Percentiles rank a stretch among this genome's conserved stretches.
Conservation (phyloP, 2,113 vertebrate species). For the Neodontobutis hainanensis region DNA sequence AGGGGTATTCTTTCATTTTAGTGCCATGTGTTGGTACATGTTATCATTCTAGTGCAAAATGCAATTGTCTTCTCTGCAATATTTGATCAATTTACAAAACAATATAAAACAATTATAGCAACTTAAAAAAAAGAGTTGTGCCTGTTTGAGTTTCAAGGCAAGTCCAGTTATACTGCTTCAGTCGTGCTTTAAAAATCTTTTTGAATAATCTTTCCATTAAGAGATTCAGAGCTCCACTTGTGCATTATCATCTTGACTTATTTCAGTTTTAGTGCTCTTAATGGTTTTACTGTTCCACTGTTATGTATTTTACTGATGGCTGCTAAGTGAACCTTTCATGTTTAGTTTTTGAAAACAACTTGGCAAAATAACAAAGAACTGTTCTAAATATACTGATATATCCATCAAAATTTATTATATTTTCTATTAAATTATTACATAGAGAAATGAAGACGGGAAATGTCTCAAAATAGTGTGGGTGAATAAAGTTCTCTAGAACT, state of each 20-base stretch:
- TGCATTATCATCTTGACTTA: neutral
- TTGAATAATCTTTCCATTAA: neutral
- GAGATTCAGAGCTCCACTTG: neutral
- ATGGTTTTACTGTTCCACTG: neutral
- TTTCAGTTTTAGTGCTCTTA: neutral
- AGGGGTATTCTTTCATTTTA: conserved; percentile 32
- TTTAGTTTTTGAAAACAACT: neutral
- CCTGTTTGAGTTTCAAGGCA: conserved; percentile 11
- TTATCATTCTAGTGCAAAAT: conserved; percentile 19
- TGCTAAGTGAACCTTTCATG: neutral
- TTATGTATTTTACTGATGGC: neutral
- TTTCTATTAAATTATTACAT: no score
- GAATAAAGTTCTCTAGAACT: no score
- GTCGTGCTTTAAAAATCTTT: neutral
- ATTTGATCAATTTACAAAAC: conserved; percentile 32
- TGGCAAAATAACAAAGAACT: no score
- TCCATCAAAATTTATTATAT: no score
- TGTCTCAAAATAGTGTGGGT: no score
- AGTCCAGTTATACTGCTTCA: neutral
- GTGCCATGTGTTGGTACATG: conserved; percentile 31
- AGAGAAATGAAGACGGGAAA: no score
- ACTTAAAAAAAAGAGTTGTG: conserved; percentile 9
- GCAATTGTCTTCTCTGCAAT: conserved; percentile 25
- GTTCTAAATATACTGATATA: no score
- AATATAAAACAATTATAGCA: neutral